Evolutionary conservation across 2,113 vertebrate genomes (phyloP), one percentile per base, ranked within the genome.

Genomic region (Penelope pileata): DNA sequence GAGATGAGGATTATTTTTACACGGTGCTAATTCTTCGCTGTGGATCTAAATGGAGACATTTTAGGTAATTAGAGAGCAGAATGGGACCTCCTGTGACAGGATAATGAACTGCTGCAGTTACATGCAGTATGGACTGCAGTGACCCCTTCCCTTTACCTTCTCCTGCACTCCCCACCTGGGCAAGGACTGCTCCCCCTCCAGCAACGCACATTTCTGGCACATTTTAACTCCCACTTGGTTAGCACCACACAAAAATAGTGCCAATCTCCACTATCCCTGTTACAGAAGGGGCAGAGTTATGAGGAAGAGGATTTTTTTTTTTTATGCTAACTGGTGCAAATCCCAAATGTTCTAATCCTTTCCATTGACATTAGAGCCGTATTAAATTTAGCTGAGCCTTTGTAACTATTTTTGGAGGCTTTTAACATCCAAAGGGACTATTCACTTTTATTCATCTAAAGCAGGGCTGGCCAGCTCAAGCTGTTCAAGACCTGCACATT

Each of bases 341-440:
- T 96, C 94, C 88, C 86, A 87, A 92, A 82, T 24, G 73, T 91
- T 88, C 92, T 93, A 96, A 96, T 94, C 92, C 81, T 86, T 92
- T 66, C 93, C 86, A 93, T 69, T 90, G 92, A 91, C 93, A 95
- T 94, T 92, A 74, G 93, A 93, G 56, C 81, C 9, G 17, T 83
- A 94, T 96, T 97, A 95, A 93, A 92, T 97, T 94, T 85, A 96
- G 92, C 92, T 87, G 80, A 92, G 88, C 88, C 83, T 96, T 82
- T 73, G 77, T 36, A 93, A 89, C 94, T 96, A 94, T 96, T 94
- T 95, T 90, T 85, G 89, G 95, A 92, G 95, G 93, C 95, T 95
- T 95, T 97, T 91, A 94, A 54, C 87, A 93, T 94, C 87, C 79
- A 77, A 83, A 93, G 72, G 59, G 81, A 84, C 94, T 67, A 94